Percentiles rank a stretch among this genome's conserved stretches.
Evolutionary conservation across 2,113 vertebrate genomes (phyloP).

Genomic region (Cacatua alba): DNA sequence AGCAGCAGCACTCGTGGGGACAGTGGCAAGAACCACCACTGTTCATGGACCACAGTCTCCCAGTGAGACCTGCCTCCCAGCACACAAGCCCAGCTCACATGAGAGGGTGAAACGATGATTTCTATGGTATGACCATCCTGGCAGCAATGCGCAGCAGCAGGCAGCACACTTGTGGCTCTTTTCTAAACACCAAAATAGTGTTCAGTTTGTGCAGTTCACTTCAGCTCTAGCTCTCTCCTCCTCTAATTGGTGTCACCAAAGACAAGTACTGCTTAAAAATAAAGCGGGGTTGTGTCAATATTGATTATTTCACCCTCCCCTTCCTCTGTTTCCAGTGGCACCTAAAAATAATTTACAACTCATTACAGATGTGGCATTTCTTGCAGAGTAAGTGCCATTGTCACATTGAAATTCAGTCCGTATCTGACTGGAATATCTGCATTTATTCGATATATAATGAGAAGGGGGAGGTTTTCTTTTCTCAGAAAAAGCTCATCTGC

Average conservation of each 20-base stretch:
- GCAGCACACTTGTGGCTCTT: not conserved
- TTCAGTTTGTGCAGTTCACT: not conserved
- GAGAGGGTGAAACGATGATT: rapidly evolving
- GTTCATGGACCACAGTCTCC: rapidly evolving
- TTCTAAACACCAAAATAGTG: not conserved
- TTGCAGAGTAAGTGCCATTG: not conserved
- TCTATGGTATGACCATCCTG: no score
- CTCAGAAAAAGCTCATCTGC: not conserved
- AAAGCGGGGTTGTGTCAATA: slow-evolving; percentile 9
- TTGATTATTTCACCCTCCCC: not conserved
- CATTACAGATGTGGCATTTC: slow-evolving; percentile 11
- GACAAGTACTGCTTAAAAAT: slow-evolving; percentile 21
- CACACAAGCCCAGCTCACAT: rapidly evolving
- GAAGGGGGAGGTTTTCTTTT: not conserved
- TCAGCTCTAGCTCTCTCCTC: not conserved
- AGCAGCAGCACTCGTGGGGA: not conserved
- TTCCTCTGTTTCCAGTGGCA: slow-evolving; percentile 3
- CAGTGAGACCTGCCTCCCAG: rapidly evolving
- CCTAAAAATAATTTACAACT: slow-evolving; percentile 46
- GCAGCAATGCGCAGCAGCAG: not conserved
- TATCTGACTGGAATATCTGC: not conserved
- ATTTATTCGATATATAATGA: not conserved
- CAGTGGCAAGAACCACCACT: not conserved
- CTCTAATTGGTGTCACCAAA: slow-evolving; percentile 12
- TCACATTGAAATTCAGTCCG: not conserved